Base-by-base conservation (phyloP, 2,113 vertebrate species). In the Narcine bancroftii region DNA sequence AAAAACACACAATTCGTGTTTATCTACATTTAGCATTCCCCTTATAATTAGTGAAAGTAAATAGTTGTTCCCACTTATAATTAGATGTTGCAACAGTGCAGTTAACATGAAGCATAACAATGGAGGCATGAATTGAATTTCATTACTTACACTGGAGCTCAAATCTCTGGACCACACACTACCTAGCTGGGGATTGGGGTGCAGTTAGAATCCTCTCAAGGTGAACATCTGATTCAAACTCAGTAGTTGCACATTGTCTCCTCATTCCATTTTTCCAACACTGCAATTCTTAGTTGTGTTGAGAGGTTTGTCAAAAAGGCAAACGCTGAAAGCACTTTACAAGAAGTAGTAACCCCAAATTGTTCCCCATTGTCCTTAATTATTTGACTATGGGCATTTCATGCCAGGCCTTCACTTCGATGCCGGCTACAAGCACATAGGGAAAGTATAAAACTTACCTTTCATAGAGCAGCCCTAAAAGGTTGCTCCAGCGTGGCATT, bases 281-380 rank as follows among this genome's bases (percentile, higher is more conserved):
- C 50, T 3, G 81, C 6, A 50, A 10, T 19, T 3, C 5, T 60
- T 60, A 9, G 19, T n/a, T 60, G 53, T 39, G 36, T n/a, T n/a
- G 29, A 2, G 45, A 42, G 63, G 26, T 39, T 11, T 10, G 13
- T 15, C 81, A 60, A 89, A 53, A 87, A 60, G 33, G n/a, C 56
- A 60, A 24, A 89, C 10, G 26, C 24, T 26, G 36, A 10, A 29
- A 91, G 11, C 63, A 29, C 33, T 45, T 89, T 39, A 29, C 33
- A 91, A 10, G 7, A 65, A 60, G 50, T 36, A 39, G 45, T 91
- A 91, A 69, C 2, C 39, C 9, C 0, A 69, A 66, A 69, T 69
- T 29, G 63, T 45, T 47, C 63, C 87, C 87, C 65, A 39, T 45
- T 91, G 87, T 69, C n/a, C 47, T 87, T 65, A 89, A 89, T 65